Evolutionary conservation across 2,113 vertebrate genomes (phyloP).

Genomic region (Setophaga coronata): DNA sequence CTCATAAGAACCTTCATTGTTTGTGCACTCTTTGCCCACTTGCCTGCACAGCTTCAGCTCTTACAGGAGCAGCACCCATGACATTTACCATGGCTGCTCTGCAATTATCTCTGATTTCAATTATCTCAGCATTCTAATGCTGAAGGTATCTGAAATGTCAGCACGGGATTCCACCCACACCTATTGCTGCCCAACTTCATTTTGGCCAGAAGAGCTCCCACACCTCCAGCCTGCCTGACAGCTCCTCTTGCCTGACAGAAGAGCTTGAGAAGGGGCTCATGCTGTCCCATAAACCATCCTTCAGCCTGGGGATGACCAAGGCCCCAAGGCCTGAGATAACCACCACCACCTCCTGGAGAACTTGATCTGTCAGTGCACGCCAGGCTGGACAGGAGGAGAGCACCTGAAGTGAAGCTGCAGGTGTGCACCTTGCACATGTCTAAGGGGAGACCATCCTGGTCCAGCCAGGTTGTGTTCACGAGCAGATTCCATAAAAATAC

Average conservation of each 20-base stretch:
- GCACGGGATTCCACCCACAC: neutral
- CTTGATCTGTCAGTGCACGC: fast-evolving
- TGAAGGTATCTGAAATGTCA: constrained; percentile 3
- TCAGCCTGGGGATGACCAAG: neutral
- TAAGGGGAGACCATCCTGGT: neutral
- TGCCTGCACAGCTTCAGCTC: neutral
- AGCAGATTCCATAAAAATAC: neutral
- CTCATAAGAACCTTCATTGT: neutral
- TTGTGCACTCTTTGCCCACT: neutral
- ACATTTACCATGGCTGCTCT: constrained; percentile 4
- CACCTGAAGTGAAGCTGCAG: fast-evolving
- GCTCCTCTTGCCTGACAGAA: neutral
- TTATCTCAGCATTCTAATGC: neutral
- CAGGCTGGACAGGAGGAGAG: fast-evolving
- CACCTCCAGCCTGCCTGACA: neutral
- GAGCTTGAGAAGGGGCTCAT: neutral
- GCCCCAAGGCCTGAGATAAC: fast-evolving
- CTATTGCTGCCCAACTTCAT: neutral
- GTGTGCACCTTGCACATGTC: fast-evolving
- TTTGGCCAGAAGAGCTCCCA: neutral
- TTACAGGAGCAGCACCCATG: neutral
- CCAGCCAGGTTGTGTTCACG: neutral
- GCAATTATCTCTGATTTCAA: constrained; percentile 7
- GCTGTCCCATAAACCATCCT: neutral
- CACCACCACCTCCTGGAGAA: neutral